phyloP scores from a whole-genome alignment of 2,797 vertebrate species.

The Pseudochaenichthys georgianus region DNA sequence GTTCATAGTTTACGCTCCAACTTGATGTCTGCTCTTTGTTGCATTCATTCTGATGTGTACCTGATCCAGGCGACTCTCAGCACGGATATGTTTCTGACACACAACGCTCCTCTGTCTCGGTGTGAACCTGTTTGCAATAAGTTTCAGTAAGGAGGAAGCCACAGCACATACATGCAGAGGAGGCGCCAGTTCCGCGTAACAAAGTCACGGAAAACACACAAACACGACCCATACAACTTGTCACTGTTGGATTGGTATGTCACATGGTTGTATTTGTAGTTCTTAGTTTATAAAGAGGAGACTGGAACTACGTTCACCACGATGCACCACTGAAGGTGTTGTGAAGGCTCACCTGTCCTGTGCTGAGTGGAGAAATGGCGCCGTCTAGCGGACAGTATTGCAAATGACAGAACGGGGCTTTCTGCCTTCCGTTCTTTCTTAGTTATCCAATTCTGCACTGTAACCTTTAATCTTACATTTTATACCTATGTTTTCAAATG shows the following conservation, averaged over 20 bases:
- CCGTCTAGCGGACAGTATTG: background rate
- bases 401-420: background rate
- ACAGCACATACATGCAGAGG: slow-evolving; percentile 44
- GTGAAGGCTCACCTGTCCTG: slow-evolving; percentile 34
- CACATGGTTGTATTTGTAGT: slow-evolving; percentile 67
- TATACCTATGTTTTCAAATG: too few species aligned
- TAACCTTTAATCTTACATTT: too few species aligned
- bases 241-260: slow-evolving; percentile 42
- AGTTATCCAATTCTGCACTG: too few species aligned
- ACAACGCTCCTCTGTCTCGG: background rate
- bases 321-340: slow-evolving; percentile 54
- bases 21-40: background rate
- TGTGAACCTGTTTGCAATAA: slow-evolving; percentile 21
- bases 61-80: background rate
- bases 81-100: background rate
- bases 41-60: background rate
- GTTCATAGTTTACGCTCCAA: background rate
- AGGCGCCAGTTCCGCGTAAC: slow-evolving; percentile 72
- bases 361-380: background rate
- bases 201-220: background rate
- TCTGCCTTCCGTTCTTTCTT: background rate
- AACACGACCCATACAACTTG: slow-evolving; percentile 25
- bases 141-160: slow-evolving; percentile 69
- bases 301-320: slow-evolving; percentile 52
- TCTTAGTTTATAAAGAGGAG: background rate